Percentiles rank a stretch among this genome's conserved stretches.
phyloP scores from a whole-genome alignment of 2,113 vertebrate genomes.

The Paradisaea rubra region DNA sequence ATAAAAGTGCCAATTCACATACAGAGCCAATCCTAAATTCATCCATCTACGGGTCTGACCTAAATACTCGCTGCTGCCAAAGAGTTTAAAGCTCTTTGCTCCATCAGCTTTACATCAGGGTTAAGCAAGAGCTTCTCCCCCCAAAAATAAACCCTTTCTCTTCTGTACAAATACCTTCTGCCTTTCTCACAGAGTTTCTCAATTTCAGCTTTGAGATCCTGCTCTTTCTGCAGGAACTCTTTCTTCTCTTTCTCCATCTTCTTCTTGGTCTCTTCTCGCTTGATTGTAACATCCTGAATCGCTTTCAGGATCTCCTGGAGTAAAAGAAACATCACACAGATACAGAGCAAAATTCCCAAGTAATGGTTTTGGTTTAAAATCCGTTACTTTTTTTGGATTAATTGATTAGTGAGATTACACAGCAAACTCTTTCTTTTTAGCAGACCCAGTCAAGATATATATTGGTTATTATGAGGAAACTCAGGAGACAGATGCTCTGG shows the following conservation, averaged over 20 bases:
- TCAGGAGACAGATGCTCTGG: not conserved
- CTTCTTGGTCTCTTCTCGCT: slow-evolving; percentile 79
- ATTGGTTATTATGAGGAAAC: fast-evolving
- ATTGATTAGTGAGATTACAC: not conserved
- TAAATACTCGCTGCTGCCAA: fast-evolving
- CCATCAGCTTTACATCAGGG: fast-evolving
- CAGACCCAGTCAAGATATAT: not conserved
- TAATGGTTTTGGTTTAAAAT: fast-evolving
- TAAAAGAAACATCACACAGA: not conserved
- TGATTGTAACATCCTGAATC: slow-evolving; percentile 75
- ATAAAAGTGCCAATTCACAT: fast-evolving
- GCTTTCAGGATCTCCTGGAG: slow-evolving; percentile 70
- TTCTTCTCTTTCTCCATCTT: slow-evolving; percentile 85
- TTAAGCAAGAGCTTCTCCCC: too few relatives aligned
- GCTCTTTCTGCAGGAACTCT: slow-evolving; percentile 79
- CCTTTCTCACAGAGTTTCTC: slow-evolving; percentile 78
- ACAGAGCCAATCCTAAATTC: not conserved
- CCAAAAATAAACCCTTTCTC: not conserved
- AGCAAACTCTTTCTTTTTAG: not conserved
- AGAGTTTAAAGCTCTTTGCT: not conserved
- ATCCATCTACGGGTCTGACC: not conserved
- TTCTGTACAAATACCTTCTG: slow-evolving; percentile 60
- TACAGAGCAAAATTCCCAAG: not conserved
- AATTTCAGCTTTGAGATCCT: slow-evolving; percentile 79
- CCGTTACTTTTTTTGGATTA: fast-evolving